A percentile compares a stretch with the other conserved stretches of the same genome.
Conservation (phyloP, 2,113 vertebrate genomes). For the Cochlearius cochlearius region DNA sequence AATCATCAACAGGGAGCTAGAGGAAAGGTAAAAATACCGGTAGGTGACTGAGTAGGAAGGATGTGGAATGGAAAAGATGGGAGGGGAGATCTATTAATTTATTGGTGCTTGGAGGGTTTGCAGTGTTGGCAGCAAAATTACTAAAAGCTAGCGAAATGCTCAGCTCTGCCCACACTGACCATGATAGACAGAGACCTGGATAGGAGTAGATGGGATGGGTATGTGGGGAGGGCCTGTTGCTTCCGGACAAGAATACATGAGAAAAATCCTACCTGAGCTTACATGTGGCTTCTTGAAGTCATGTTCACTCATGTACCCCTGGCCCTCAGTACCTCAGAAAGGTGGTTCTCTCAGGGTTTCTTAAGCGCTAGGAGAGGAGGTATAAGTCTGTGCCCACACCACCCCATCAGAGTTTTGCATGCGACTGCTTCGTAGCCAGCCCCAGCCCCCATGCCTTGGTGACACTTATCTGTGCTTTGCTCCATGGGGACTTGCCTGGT, state of each 20-base stretch:
- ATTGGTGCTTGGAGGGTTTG: neutral
- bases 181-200: too few relatives aligned
- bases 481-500: neutral
- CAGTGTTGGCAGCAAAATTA: neutral
- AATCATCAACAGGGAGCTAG: neutral
- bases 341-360: accelerated
- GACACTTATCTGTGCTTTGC: neutral
- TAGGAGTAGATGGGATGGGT: neutral
- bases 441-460: neutral
- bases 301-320: neutral
- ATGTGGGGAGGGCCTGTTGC: neutral
- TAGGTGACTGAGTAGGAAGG: neutral
- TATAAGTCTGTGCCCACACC: too few relatives aligned
- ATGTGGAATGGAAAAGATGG: neutral
- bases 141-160: neutral
- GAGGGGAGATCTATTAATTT: neutral
- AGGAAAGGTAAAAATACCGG: neutral
- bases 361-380: neutral
- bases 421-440: neutral
- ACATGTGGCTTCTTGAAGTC: neutral
- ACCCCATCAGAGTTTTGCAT: neutral
- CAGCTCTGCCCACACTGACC: neutral
- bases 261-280: neutral
- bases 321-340: neutral
- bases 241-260: neutral